These are phyloP conservation scores for Papilio gigon DNA, from an alignment of 2,888 invertebrate species.

Conservation along the genomic window DNA sequence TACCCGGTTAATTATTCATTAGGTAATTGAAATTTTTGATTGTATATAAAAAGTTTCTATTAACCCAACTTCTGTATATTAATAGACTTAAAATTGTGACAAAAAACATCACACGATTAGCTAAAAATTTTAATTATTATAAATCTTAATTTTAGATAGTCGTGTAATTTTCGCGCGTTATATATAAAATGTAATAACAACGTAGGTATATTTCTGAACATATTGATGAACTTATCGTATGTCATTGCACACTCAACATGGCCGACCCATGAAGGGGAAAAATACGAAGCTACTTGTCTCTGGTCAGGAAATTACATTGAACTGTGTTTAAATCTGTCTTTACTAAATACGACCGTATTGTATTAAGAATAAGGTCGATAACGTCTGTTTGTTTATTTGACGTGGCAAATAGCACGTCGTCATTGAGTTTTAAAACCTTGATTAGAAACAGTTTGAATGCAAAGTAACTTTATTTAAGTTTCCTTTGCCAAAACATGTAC, in stretches of 20 bases:
- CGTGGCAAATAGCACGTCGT: background rate
- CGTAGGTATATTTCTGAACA: background rate
- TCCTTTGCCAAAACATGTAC: background rate
- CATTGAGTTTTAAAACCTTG: background rate
- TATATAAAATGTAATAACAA: background rate
- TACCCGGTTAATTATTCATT: background rate
- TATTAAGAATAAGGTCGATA: background rate
- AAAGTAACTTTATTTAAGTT: background rate
- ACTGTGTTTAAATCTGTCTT: background rate
- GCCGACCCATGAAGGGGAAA: slow-evolving; percentile 6
- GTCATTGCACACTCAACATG: background rate
- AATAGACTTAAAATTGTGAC: too few species aligned
- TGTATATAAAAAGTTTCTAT: too few species aligned
- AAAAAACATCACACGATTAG: too few species aligned
- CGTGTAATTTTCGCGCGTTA: background rate
- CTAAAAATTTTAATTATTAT: too few species aligned
- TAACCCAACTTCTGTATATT: too few species aligned
- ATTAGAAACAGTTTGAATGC: background rate
- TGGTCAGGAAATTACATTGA: slow-evolving; percentile 27
- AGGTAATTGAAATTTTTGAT: background rate
- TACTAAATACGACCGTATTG: background rate
- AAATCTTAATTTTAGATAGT: too few species aligned
- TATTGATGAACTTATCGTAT: background rate
- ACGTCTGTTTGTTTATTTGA: background rate
- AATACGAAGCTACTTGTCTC: slow-evolving; percentile 3